Conservation (phyloP, 2,888 invertebrate species). For the Metacarcinus magister region DNA sequence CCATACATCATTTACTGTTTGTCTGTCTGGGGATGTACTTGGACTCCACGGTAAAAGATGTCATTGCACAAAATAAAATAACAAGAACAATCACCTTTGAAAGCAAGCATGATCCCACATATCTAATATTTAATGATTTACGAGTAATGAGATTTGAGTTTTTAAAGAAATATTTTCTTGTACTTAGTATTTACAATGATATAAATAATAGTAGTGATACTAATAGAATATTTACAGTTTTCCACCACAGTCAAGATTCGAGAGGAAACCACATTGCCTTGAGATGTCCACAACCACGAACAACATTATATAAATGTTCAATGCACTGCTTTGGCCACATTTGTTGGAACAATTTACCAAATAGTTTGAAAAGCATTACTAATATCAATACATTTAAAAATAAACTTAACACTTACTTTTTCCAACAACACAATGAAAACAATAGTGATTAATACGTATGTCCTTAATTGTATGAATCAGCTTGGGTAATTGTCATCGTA, state of each 20-base stretch:
- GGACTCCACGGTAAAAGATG: not conserved
- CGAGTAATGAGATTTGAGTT: not conserved
- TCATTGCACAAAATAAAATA: not conserved
- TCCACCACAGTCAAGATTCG: not conserved
- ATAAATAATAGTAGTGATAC: not conserved
- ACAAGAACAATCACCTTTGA: not conserved
- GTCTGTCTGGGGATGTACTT: not conserved
- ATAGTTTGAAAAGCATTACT: not conserved
- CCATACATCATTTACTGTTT: conserved; percentile 26
- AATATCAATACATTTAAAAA: not conserved
- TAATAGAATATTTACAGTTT: not conserved
- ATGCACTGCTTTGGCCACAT: not conserved
- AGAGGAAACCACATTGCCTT: not conserved
- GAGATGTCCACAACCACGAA: not conserved
- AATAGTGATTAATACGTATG: no score
- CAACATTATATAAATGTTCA: not conserved
- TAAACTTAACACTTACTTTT: not conserved
- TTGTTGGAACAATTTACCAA: not conserved
- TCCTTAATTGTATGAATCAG: no score
- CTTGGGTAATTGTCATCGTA: no score
- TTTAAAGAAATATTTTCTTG: not conserved
- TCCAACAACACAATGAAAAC: not conserved
- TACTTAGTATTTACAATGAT: not conserved
- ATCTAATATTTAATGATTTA: not conserved
- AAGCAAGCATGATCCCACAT: not conserved